phyloP scores from a whole-genome alignment of 2,113 vertebrate genomes.

The Clinocottus analis region DNA sequence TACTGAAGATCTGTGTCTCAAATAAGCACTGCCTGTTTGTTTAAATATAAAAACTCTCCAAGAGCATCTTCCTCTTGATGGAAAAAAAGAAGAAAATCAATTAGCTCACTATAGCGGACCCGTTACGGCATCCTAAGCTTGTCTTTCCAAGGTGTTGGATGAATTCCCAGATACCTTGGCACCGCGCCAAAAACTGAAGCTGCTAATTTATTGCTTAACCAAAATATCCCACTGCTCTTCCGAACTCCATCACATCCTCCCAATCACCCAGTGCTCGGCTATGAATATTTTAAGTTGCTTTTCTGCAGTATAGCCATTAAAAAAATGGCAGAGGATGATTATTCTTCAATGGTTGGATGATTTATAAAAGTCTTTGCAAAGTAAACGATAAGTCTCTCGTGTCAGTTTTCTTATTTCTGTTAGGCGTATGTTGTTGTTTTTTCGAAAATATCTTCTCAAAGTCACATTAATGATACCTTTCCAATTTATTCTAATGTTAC shows the following conservation, averaged over 20 bases:
- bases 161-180: constrained; percentile 35
- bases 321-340: constrained; percentile 20
- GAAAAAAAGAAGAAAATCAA: neutral
- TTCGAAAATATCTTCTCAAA: neutral
- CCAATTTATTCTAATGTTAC: neutral
- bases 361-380: neutral
- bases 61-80: neutral
- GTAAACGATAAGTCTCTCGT: neutral
- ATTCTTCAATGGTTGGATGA: constrained; percentile 17
- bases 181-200: constrained; percentile 36
- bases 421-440: neutral
- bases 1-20: neutral
- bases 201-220: constrained; percentile 53
- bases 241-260: constrained; percentile 51
- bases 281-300: constrained; percentile 27
- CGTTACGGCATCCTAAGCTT: neutral
- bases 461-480: neutral
- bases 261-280: constrained; percentile 24
- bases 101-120: neutral
- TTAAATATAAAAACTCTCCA: neutral
- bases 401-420: neutral
- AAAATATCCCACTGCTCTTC: constrained; percentile 48
- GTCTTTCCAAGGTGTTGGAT: constrained; percentile 24
- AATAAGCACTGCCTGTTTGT: neutral
- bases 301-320: constrained; percentile 20